Conservation (phyloP, 2,888 invertebrate genomes). For the Drosophila greeni region DNA sequence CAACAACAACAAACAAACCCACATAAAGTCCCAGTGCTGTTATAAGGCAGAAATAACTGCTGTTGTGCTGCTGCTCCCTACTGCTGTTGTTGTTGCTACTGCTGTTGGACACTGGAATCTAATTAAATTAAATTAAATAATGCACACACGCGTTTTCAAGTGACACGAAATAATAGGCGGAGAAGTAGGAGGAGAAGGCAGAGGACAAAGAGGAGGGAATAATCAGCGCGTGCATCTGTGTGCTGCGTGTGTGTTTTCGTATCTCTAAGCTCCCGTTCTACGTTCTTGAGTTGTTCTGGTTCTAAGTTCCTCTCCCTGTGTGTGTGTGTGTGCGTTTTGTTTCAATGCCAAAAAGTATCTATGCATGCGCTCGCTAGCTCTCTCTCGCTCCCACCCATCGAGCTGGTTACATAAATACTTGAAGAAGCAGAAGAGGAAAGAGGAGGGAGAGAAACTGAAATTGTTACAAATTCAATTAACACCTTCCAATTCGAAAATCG, state of each 20-base stretch:
- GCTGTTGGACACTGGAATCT: slow-evolving; percentile 38
- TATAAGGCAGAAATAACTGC: slow-evolving; percentile 11
- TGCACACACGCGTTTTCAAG: slow-evolving; percentile 49
- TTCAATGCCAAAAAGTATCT: slow-evolving; percentile 74
- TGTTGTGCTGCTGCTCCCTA: not conserved
- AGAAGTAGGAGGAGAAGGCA: not conserved
- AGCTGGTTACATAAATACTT: slow-evolving; percentile 71
- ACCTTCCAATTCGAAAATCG: slow-evolving; percentile 42
- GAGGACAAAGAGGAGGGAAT: slow-evolving; percentile 19
- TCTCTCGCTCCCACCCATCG: slow-evolving; percentile 43
- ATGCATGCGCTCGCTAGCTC: slow-evolving; percentile 49
- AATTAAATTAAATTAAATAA: slow-evolving; percentile 63
- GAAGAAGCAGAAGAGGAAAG: slow-evolving; percentile 8
- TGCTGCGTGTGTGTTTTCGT: slow-evolving; percentile 25
- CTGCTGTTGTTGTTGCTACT: slow-evolving; percentile 32
- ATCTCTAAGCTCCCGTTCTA: slow-evolving; percentile 39
- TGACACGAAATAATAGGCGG: slow-evolving; percentile 7
- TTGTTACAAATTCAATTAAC: slow-evolving; percentile 64
- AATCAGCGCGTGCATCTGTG: slow-evolving; percentile 27
- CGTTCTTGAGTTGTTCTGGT: slow-evolving; percentile 45
- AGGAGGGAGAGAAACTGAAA: slow-evolving; percentile 33
- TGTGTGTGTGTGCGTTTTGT: slow-evolving; percentile 68
- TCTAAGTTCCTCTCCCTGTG: slow-evolving; percentile 56
- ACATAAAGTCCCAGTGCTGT: slow-evolving; percentile 12
- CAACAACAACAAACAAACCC: slow-evolving; percentile 1